Percentiles rank a stretch among this genome's conserved stretches.
phyloP scores from a whole-genome alignment of 2,113 vertebrate genomes.

The Eurypyga helias region DNA sequence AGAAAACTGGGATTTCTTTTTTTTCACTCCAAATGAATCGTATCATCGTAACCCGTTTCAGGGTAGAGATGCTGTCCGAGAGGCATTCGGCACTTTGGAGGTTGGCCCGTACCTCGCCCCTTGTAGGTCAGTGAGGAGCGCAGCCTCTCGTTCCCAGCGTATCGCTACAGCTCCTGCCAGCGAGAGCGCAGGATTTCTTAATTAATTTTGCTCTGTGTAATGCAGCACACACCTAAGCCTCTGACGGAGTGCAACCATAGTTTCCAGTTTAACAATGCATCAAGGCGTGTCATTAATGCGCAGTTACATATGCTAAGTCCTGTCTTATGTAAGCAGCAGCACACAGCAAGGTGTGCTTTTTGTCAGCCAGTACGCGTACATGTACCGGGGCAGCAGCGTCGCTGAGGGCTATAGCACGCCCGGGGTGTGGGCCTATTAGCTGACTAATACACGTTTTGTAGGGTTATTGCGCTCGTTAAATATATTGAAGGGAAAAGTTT shows the following conservation, averaged over 20 bases:
- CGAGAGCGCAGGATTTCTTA: neutral
- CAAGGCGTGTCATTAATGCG: slow-evolving; percentile 25
- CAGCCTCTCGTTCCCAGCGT: neutral
- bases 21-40: neutral
- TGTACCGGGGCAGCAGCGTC: neutral
- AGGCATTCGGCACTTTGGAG: neutral
- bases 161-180: neutral
- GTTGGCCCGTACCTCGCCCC: neutral
- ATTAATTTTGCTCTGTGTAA: neutral
- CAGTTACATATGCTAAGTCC: slow-evolving; percentile 35
- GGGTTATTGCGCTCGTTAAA: slow-evolving; percentile 6
- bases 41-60: neutral
- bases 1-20: neutral
- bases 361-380: neutral
- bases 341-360: slow-evolving; percentile 1
- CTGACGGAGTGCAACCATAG: neutral
- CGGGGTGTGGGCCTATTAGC: slow-evolving; percentile 28
- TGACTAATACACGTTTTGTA: slow-evolving; percentile 15
- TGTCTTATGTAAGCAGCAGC: slow-evolving; percentile 32
- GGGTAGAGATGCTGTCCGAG: neutral
- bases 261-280: slow-evolving; percentile 37
- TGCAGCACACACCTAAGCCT: slow-evolving; percentile 17
- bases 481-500: neutral
- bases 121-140: neutral
- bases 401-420: slow-evolving; percentile 48